phyloP scores from a whole-genome alignment of 2,797 vertebrate genomes.

The Pipistrellus pygmaeus region DNA sequence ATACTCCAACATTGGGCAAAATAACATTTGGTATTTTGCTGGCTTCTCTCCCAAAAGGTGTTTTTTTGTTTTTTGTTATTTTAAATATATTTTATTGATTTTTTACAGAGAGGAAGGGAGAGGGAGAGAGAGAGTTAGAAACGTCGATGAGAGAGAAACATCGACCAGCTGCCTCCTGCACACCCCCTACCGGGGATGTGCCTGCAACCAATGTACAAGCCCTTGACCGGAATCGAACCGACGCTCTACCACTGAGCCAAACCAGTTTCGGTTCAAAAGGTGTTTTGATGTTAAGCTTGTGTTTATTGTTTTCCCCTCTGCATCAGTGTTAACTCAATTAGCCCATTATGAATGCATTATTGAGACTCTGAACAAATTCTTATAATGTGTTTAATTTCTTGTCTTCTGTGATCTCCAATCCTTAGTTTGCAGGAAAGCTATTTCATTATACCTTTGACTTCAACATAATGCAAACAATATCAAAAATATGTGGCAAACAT shows the following conservation, averaged over 20 bases:
- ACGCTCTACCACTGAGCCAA: too few relatives aligned
- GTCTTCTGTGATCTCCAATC: not conserved
- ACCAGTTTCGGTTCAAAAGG: not conserved
- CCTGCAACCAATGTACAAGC: too few relatives aligned
- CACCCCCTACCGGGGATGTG: too few relatives aligned
- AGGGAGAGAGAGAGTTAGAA: too few relatives aligned
- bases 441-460: constrained; percentile 39
- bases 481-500: constrained; percentile 17
- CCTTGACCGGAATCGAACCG: too few relatives aligned
- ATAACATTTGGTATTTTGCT: constrained; percentile 22
- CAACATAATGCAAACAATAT: constrained; percentile 35
- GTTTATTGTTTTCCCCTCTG: not conserved
- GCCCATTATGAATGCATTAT: not conserved
- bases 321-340: not conserved
- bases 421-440: not conserved
- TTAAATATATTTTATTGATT: too few relatives aligned
- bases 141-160: too few relatives aligned
- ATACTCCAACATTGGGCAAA: not conserved
- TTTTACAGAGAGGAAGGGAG: too few relatives aligned
- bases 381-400: not conserved
- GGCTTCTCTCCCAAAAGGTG: not conserved
- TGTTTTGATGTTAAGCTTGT: not conserved
- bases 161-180: too few relatives aligned
- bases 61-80: not conserved
- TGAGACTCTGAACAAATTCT: constrained; percentile 23